Evolutionary conservation across 1,140 invertebrate species (phyloP).

Genomic region (Cydia strobilella): DNA sequence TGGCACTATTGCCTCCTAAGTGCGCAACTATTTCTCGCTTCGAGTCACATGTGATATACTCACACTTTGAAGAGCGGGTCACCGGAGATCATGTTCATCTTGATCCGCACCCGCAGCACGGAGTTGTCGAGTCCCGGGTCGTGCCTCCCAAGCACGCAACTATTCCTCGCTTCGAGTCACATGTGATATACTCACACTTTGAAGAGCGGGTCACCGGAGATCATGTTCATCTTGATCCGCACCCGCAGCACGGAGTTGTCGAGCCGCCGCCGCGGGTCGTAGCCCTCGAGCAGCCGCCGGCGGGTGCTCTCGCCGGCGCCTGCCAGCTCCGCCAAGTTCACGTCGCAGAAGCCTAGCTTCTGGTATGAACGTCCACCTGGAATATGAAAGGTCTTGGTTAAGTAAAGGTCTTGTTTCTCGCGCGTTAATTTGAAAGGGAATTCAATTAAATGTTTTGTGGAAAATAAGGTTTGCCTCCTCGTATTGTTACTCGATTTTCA

Average conservation of each 20-base stretch:
- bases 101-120: slow-evolving; percentile 93
- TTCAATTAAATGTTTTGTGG: no score
- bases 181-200: slow-evolving; percentile 97
- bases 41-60: no score
- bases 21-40: no score
- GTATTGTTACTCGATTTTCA: no score
- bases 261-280: slow-evolving; percentile 93
- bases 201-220: slow-evolving; percentile 97
- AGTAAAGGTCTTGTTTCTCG: no score
- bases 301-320: slow-evolving; percentile 92
- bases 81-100: slow-evolving; percentile 96
- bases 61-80: slow-evolving; percentile 99
- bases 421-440: no score
- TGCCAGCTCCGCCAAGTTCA: slow-evolving; percentile 98
- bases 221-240: slow-evolving; percentile 94
- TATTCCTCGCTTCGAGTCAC: no score
- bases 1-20: no score
- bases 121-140: slow-evolving; percentile 97
- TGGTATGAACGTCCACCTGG: slow-evolving; percentile 93
- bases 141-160: no score
- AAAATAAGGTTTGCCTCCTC: no score
- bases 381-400: background rate
- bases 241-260: slow-evolving; percentile 98
- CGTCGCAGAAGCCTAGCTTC: slow-evolving; percentile 97
- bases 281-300: slow-evolving; percentile 95